Evolutionary conservation across 2,888 invertebrate species (phyloP).

Genomic region (Spicauda simplicius): DNA sequence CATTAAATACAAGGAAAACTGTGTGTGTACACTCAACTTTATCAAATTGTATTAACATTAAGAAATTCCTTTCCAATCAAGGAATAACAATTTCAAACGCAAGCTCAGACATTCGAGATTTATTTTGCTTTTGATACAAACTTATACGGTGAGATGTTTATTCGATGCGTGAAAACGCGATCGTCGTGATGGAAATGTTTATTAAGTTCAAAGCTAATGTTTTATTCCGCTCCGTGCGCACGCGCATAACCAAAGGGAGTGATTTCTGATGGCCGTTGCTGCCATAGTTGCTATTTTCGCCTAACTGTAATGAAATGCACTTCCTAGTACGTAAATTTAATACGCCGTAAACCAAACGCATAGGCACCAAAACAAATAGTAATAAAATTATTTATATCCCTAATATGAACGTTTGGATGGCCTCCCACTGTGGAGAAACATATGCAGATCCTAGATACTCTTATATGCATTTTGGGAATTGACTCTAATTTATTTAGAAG

Average conservation of each 20-base stretch:
- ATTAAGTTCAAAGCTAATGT: slow-evolving; percentile 36
- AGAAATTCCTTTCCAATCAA: background rate
- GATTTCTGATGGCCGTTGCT: slow-evolving; percentile 51
- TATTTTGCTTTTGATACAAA: slow-evolving; percentile 21
- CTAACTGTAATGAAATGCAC: slow-evolving; percentile 48
- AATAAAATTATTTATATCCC: slow-evolving; percentile 1
- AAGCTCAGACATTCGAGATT: slow-evolving; percentile 3
- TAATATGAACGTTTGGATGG: background rate
- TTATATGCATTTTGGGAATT: too few relatives aligned
- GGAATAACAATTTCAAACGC: slow-evolving; percentile 16
- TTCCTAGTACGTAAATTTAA: slow-evolving; percentile 17
- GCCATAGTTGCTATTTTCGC: slow-evolving; percentile 55
- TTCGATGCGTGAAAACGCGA: slow-evolving; percentile 33
- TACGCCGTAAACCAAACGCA: slow-evolving; percentile 5
- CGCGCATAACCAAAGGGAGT: slow-evolving; percentile 49
- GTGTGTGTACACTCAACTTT: background rate
- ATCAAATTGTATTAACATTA: background rate
- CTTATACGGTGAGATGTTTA: slow-evolving; percentile 29
- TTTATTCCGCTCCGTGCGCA: slow-evolving; percentile 29
- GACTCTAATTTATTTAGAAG: too few relatives aligned
- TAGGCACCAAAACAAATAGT: background rate
- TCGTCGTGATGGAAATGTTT: slow-evolving; percentile 31
- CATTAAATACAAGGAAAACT: too few relatives aligned
- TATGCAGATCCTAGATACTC: too few relatives aligned
- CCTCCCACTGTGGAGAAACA: too few relatives aligned